phyloP scores from a whole-genome alignment of 2,797 vertebrate species.

The Enteromius afrohamiltoni region DNA sequence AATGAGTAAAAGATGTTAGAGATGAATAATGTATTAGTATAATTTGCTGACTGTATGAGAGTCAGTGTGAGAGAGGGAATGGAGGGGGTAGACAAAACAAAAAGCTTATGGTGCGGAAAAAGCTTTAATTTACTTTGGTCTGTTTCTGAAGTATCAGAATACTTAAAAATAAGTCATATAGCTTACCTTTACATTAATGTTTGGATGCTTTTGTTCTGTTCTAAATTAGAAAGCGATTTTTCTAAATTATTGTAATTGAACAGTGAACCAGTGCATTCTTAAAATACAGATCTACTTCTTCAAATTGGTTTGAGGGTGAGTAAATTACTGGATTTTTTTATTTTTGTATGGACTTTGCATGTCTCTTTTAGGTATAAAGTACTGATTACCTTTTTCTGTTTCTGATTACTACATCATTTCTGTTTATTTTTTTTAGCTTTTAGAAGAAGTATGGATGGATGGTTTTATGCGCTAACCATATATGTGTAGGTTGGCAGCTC shows the following conservation, averaged over 20 bases:
- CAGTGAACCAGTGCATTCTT: neutral
- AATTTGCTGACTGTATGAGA: constrained; percentile 16
- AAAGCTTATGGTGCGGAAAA: neutral
- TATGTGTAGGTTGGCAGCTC: constrained; percentile 5
- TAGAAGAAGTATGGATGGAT: neutral
- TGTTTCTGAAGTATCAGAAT: neutral
- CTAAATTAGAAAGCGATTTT: neutral
- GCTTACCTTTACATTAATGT: neutral
- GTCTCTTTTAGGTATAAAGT: neutral
- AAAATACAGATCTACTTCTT: neutral
- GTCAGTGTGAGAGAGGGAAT: constrained; percentile 16
- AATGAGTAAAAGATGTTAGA: constrained; percentile 37
- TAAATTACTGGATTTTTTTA: neutral
- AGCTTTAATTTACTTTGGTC: neutral
- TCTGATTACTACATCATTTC: neutral
- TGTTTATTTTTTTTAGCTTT: constrained; percentile 4
- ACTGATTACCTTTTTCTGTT: neutral
- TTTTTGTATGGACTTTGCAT: neutral
- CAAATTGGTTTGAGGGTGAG: neutral
- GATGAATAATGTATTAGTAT: constrained; percentile 28
- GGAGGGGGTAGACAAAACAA: neutral
- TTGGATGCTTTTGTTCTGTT: neutral
- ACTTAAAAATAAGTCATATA: neutral
- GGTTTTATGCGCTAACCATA: neutral
- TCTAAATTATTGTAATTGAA: neutral